Percentiles rank a stretch among this genome's conserved stretches.
These are phyloP conservation scores for Heliothis peltigera DNA, from an alignment of 2,888 invertebrate species.

Conservation along the genomic window DNA sequence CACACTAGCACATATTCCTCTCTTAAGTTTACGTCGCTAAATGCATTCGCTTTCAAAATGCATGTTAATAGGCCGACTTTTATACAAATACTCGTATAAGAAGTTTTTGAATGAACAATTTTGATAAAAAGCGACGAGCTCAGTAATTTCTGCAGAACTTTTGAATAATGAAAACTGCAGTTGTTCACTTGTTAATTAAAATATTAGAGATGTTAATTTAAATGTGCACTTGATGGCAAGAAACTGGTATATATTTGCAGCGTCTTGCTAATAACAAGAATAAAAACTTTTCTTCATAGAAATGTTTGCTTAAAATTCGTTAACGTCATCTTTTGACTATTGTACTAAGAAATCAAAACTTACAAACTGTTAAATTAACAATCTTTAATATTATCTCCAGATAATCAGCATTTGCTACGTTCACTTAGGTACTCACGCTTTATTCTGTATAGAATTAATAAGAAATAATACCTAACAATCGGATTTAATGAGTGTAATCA, in stretches of 20 bases:
- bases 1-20: constrained; percentile 21
- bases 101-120: constrained; percentile 40
- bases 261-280: constrained; percentile 27
- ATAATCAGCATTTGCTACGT: background rate
- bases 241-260: constrained; percentile 29
- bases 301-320: too few relatives aligned
- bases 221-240: constrained; percentile 39
- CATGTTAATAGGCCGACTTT: constrained; percentile 55
- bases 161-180: constrained; percentile 39
- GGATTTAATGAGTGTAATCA: constrained; percentile 4
- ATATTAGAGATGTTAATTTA: constrained; percentile 41
- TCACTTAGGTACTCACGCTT: background rate
- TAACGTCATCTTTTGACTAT: too few relatives aligned
- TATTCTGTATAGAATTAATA: background rate
- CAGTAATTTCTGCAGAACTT: constrained; percentile 31
- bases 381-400: too few relatives aligned
- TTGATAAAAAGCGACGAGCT: constrained; percentile 32
- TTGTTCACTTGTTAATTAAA: constrained; percentile 39
- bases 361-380: too few relatives aligned
- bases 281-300: too few relatives aligned
- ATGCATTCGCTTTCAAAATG: constrained; percentile 48
- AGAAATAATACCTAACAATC: background rate
- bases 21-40: constrained; percentile 18
- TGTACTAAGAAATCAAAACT: too few relatives aligned
- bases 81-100: constrained; percentile 42